phyloP scores from a whole-genome alignment of 2,113 vertebrate genomes.

The Myodes glareolus region DNA sequence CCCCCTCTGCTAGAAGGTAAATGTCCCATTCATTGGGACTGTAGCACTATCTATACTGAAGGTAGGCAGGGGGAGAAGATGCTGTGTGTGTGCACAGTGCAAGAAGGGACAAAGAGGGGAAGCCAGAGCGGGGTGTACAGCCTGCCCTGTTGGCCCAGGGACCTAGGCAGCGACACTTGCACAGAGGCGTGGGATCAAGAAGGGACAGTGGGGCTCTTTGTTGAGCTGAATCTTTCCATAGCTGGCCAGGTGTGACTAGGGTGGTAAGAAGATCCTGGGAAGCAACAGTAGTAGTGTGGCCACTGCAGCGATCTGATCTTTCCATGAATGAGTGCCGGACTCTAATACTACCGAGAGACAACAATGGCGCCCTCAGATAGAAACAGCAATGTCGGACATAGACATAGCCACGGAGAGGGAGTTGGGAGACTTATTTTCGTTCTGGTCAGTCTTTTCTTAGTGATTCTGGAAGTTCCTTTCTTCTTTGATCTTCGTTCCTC shows the following conservation, averaged over 20 bases:
- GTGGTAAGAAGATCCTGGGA: neutral
- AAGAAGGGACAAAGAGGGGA: neutral
- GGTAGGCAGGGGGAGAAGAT: neutral
- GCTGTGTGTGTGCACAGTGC: neutral
- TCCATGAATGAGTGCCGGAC: neutral
- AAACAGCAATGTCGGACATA: rapidly evolving
- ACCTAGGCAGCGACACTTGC: neutral
- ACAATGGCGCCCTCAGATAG: neutral
- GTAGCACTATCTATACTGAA: neutral
- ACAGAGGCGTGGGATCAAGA: too few species aligned
- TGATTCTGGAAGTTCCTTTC: neutral
- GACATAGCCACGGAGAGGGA: neutral
- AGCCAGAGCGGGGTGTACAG: neutral
- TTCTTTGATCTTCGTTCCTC: neutral
- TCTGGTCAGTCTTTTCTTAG: neutral
- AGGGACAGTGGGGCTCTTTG: neutral
- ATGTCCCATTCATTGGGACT: neutral
- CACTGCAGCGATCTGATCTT: neutral
- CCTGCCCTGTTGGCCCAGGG: neutral
- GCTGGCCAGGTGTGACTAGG: neutral
- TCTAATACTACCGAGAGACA: neutral
- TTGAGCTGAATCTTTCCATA: neutral
- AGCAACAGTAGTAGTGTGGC: neutral
- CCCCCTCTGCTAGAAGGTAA: neutral
- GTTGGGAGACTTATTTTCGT: neutral